These are phyloP conservation scores for Apodemus speciosus DNA, from an alignment of 2,113 vertebrate genomes.

Conservation along the genomic window DNA sequence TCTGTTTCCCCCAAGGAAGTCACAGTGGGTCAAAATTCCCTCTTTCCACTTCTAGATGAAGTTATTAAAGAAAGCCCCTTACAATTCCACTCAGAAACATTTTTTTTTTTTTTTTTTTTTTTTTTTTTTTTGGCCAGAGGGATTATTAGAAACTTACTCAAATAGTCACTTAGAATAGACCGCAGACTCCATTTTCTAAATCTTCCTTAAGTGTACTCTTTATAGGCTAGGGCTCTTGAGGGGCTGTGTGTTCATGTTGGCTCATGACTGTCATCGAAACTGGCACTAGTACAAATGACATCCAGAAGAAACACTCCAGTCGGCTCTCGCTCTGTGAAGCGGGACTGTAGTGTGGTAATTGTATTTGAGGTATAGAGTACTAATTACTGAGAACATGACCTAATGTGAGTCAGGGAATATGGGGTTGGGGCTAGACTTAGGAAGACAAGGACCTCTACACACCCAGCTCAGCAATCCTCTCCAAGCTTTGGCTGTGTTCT, in stretches of 20 bases:
- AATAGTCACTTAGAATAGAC: not conserved
- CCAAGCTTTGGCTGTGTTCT: not conserved
- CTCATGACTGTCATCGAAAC: not conserved
- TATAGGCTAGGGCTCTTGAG: not conserved
- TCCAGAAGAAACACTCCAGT: not conserved
- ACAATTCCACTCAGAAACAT: not conserved
- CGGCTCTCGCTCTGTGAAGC: not conserved
- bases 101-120: not conserved
- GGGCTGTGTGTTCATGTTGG: not conserved
- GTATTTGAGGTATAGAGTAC: not conserved
- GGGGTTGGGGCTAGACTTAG: accelerated
- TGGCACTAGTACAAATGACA: not conserved
- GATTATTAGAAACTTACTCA: not conserved
- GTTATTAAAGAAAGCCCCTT: not conserved
- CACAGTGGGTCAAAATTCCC: not conserved
- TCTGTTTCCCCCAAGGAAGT: not conserved
- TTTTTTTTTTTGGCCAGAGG: not conserved
- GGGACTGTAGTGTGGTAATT: not conserved
- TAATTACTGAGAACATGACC: no score
- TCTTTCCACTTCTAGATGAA: not conserved
- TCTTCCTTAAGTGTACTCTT: accelerated
- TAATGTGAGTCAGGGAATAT: not conserved
- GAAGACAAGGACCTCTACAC: not conserved
- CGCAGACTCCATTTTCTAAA: not conserved
- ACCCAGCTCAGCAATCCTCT: not conserved